Evolutionary conservation across 2,888 invertebrate genomes (phyloP).

Genomic region (Xestia xanthographa): DNA sequence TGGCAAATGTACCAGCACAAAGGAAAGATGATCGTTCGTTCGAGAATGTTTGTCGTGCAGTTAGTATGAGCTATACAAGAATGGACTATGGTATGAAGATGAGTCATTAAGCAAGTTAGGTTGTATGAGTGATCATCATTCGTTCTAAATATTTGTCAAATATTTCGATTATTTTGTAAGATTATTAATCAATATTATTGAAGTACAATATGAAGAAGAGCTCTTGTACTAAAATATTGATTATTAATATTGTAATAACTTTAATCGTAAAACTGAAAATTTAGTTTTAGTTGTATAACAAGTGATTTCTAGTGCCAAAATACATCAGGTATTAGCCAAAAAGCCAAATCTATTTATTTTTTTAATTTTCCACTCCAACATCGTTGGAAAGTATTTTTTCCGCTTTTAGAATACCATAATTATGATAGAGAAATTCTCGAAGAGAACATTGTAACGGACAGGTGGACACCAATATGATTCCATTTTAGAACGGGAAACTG

Average conservation of each 20-base stretch:
- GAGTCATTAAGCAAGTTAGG: not conserved
- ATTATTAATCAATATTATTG: not conserved
- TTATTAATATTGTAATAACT: not conserved
- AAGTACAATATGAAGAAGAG: not conserved
- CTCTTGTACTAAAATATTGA: not conserved
- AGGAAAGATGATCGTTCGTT: slow-evolving; percentile 5
- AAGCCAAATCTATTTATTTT: no score
- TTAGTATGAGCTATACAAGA: not conserved
- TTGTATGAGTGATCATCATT: not conserved
- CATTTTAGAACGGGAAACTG: slow-evolving; percentile 25
- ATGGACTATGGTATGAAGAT: not conserved
- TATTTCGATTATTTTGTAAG: not conserved
- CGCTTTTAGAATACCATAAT: not conserved
- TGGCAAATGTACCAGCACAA: slow-evolving; percentile 14
- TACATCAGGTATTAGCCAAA: not conserved
- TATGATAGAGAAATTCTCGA: not conserved
- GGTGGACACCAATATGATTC: slow-evolving; percentile 11
- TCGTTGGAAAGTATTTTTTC: not conserved
- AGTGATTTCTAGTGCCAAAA: not conserved
- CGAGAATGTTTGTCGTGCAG: not conserved
- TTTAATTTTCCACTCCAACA: not conserved
- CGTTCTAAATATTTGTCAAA: not conserved
- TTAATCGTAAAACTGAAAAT: not conserved
- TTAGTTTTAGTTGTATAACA: not conserved
- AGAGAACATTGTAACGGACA: slow-evolving; percentile 32